These are phyloP conservation scores for Ctenodactylus gundi DNA, from an alignment of 2,113 vertebrate genomes.

Conservation along the genomic window DNA sequence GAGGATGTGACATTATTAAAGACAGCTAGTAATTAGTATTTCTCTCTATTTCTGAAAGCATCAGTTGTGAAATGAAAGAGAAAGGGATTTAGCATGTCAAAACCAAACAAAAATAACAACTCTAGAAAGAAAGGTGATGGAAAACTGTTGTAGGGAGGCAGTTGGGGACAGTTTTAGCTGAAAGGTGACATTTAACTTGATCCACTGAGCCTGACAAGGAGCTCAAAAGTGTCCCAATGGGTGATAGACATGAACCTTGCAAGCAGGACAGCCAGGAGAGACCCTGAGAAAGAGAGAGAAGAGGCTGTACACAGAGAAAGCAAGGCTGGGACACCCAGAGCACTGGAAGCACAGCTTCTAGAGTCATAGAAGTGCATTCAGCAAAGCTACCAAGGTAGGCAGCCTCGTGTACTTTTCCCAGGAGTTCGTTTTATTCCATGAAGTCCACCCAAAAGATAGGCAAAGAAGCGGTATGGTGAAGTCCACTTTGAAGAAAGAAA, in stretches of 20 bases:
- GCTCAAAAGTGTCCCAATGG: neutral
- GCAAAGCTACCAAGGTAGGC: neutral
- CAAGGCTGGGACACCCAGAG: neutral
- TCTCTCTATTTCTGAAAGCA: constrained; percentile 10
- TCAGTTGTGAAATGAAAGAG: neutral
- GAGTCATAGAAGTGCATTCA: neutral
- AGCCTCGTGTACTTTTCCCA: neutral
- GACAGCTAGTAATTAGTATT: neutral
- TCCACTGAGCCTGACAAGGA: neutral
- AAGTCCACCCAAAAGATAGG: neutral
- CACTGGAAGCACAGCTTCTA: neutral
- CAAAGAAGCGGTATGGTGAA: neutral
- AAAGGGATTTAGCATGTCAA: neutral
- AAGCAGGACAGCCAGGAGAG: neutral
- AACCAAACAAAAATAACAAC: neutral
- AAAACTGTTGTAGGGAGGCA: neutral
- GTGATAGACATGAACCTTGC: neutral
- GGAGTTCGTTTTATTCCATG: constrained; percentile 6
- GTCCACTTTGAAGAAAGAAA: neutral
- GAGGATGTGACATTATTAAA: neutral
- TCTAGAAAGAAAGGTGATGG: neutral
- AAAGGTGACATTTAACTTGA: neutral
- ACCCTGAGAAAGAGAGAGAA: neutral
- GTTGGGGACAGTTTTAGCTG: neutral
- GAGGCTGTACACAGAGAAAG: neutral